A percentile compares a stretch with the other conserved stretches of the same genome.
Conservation (phyloP, 2,797 vertebrate species). For the Brotula barbata region DNA sequence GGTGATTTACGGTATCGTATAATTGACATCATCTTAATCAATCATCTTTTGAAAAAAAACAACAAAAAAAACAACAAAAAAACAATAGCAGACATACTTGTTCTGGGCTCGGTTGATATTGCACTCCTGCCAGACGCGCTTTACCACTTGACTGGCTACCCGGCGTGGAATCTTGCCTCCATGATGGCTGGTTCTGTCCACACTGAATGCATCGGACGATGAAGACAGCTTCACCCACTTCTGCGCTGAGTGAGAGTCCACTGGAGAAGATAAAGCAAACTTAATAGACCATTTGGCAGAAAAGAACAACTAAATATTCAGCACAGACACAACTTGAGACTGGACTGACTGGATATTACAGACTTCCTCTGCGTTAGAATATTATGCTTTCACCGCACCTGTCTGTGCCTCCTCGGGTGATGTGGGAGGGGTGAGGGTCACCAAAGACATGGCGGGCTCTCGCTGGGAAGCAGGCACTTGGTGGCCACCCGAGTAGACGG, state of each 20-base stretch:
- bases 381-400: slow-evolving; percentile 77
- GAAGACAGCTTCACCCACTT: slow-evolving; percentile 92
- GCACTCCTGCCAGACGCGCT: slow-evolving; percentile 98
- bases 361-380: too few relatives aligned
- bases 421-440: slow-evolving; percentile 97
- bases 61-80: too few relatives aligned
- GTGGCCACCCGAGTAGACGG: slow-evolving; percentile 89
- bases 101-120: slow-evolving; percentile 96
- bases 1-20: neutral
- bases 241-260: slow-evolving; percentile 92
- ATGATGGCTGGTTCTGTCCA: slow-evolving; percentile 92
- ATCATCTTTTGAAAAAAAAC: too few relatives aligned
- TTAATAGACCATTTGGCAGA: neutral
- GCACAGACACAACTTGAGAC: too few relatives aligned
- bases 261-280: slow-evolving; percentile 66
- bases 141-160: slow-evolving; percentile 91
- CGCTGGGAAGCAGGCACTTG: slow-evolving; percentile 96
- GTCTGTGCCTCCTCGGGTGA: slow-evolving; percentile 97
- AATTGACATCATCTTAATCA: neutral
- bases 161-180: slow-evolving; percentile 94
- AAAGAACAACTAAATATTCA: too few relatives aligned
- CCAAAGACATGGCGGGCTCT: slow-evolving; percentile 97
- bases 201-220: slow-evolving; percentile 87
- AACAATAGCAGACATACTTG: slow-evolving; percentile 82
- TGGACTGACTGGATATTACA: neutral